phyloP scores from a whole-genome alignment of 1,140 invertebrate genomes.

The Muscidifurax raptorellus region DNA sequence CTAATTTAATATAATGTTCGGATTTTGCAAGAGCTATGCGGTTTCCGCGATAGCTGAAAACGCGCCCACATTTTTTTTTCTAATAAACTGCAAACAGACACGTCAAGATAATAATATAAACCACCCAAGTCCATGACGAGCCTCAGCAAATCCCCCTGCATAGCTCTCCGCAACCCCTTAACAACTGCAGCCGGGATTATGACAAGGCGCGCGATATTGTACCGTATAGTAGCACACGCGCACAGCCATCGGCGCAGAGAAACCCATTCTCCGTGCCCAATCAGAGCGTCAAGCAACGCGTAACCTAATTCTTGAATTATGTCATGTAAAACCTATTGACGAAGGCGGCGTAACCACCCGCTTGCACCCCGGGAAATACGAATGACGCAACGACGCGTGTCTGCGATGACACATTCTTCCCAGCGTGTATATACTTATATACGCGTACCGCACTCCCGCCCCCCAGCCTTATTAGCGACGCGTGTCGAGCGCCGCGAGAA shows the following conservation, averaged over 20 bases:
- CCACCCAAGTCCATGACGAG: neutral
- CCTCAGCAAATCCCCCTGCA: neutral
- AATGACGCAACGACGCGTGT: neutral
- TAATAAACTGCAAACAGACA: neutral
- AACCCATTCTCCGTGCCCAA: neutral
- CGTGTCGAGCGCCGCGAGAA: neutral
- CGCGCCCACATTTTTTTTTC: neutral
- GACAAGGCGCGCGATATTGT: too few relatives aligned
- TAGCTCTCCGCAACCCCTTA: neutral
- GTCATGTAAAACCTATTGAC: conserved; percentile 10
- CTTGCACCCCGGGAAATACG: neutral
- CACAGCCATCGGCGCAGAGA: neutral
- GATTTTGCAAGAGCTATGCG: neutral
- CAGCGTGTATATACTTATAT: too few relatives aligned
- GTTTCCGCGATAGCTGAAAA: neutral
- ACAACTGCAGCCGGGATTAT: neutral
- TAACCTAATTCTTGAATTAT: conserved; percentile 38
- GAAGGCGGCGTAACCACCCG: neutral
- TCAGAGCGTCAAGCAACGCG: neutral
- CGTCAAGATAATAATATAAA: neutral
- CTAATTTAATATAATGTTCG: neutral
- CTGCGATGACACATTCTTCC: neutral
- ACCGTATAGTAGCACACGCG: neutral
- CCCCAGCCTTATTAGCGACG: neutral
- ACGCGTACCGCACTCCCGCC: neutral